Base-by-base conservation (phyloP, 2,888 invertebrate genomes). In the Pandemis heparana region DNA sequence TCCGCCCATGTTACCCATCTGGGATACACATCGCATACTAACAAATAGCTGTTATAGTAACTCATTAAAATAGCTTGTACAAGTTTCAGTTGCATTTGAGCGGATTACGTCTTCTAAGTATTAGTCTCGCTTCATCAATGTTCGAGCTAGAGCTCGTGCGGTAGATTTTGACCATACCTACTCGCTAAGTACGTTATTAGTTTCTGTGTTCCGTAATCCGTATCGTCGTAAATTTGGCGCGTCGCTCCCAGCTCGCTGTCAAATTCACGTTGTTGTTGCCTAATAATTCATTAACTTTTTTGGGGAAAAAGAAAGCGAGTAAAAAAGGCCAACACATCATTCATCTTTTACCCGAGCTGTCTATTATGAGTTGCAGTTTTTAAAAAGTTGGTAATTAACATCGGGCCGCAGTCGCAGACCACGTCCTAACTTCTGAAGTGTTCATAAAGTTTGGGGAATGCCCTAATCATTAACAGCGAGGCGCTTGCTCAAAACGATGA, bases 341-440 rank as follows among this genome's bases (percentile, higher is more conserved):
- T 93, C 92, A 94, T 94, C 90, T 91, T 90, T 89, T 89, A 85
- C 82, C 89, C 85, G 81, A 83, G 85, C 92, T 93, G 92, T 94
- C 94, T 89, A 93, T 93, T 92, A 93, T 94, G 92, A 94, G 90
- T 92, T 93, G 93, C 93, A 92, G 88, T 94, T 92, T 92, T 90
- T 80, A 86, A 91, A 84, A 94, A 94, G 92, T 93, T 94, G 83
- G 86, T 94, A 94, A 94, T 94, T 94, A 94, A 93, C 94, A 92
- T 87, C 83, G 83, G 84, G 80, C 85, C 85, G 86, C 84, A 83
- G 88, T 86, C 87, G 74, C 86, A 85, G 82, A 85, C 82, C 87
- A 89, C 89, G 87, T 86, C 84, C 85, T 82, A 89, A 92, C 90
- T 94, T 92, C 80, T 87, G 87, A 88, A 94, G 89, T 90, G 89